These are phyloP conservation scores for Nyctibius bracteatus DNA, from an alignment of 2,113 vertebrate genomes.

Conservation along the genomic window DNA sequence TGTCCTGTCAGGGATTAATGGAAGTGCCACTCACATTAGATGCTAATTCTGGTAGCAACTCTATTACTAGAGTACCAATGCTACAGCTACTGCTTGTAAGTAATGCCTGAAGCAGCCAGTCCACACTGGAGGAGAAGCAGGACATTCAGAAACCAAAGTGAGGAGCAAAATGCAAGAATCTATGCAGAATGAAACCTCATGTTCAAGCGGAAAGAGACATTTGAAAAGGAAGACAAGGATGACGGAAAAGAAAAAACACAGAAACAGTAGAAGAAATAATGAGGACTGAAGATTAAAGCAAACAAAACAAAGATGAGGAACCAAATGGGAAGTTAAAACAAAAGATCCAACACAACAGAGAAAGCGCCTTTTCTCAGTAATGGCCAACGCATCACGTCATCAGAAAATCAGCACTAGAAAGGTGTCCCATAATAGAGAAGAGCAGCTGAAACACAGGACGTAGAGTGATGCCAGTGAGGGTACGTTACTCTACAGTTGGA, in stretches of 20 bases:
- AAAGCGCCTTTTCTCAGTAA: background rate
- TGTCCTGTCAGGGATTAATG: constrained; percentile 16
- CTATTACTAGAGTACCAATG: background rate
- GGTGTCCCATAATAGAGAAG: background rate
- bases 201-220: background rate
- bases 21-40: background rate
- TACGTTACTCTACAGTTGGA: background rate
- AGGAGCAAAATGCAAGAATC: background rate
- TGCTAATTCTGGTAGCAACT: background rate
- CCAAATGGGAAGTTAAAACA: background rate
- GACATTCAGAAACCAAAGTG: background rate
- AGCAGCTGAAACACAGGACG: background rate
- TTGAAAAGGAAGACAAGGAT: background rate
- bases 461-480: background rate
- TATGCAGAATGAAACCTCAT: background rate
- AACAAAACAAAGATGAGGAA: background rate
- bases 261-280: background rate
- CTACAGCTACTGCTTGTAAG: background rate
- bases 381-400: background rate
- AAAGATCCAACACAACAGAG: background rate
- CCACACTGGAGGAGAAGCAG: background rate
- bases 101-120: background rate
- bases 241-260: background rate
- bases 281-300: background rate
- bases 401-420: background rate